Conservation (phyloP, 2,888 invertebrate species). For the Caenorhabditis sinica region DNA sequence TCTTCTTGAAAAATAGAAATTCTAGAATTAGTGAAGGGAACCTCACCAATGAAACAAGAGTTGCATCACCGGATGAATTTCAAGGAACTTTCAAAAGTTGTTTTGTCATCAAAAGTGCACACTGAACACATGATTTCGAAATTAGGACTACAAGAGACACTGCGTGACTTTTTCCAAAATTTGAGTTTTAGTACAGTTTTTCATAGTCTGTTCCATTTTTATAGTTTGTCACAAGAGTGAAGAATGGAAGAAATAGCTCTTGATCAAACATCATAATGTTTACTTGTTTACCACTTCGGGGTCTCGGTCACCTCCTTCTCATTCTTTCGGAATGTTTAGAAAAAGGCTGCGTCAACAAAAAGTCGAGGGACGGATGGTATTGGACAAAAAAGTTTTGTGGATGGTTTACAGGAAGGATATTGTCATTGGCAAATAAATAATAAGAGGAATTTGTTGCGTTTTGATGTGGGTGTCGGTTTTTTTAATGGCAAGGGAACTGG, state of each 20-base stretch:
- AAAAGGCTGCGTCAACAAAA: constrained; percentile 42
- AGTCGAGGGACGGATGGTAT: background rate
- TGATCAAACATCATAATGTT: constrained; percentile 39
- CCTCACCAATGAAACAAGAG: background rate
- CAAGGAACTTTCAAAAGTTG: background rate
- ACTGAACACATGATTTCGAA: background rate
- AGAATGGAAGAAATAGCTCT: constrained; percentile 19
- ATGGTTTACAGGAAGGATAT: background rate
- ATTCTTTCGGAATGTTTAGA: constrained; percentile 19
- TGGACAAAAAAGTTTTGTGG: background rate
- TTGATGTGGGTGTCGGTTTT: no score
- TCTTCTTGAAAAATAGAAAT: background rate
- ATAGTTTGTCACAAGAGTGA: background rate
- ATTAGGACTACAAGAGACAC: background rate
- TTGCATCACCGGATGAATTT: background rate
- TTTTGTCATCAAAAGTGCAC: background rate
- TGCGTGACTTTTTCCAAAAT: constrained; percentile 1
- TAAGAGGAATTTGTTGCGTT: background rate
- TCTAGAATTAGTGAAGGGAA: background rate
- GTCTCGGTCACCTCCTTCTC: background rate
- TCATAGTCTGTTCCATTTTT: background rate
- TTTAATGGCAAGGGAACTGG: no score
- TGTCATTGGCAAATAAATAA: background rate
- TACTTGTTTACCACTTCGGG: constrained; percentile 36
- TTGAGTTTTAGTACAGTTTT: background rate